A percentile compares a stretch with the other conserved stretches of the same genome.
These are phyloP conservation scores for Tyto alba DNA, from an alignment of 2,113 vertebrate genomes.

Conservation along the genomic window DNA sequence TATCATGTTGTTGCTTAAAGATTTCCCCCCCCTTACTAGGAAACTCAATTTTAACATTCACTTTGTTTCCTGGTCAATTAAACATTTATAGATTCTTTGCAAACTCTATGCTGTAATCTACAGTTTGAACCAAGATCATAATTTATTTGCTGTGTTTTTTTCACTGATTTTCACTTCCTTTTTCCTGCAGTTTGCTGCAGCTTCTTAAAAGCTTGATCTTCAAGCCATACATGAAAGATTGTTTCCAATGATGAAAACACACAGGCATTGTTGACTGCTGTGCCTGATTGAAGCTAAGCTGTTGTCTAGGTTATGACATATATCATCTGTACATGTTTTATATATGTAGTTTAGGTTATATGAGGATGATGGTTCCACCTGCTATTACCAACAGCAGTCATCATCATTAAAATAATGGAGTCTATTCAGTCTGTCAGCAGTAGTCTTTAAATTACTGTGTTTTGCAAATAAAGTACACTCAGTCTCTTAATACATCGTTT, in stretches of 20 bases:
- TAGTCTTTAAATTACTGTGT: background rate
- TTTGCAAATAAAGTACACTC: background rate
- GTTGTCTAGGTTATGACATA: background rate
- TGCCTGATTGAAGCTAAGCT: background rate
- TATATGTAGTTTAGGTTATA: background rate
- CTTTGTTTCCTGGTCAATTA: background rate
- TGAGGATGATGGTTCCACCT: background rate
- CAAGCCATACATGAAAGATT: background rate
- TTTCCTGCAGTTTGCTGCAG: background rate
- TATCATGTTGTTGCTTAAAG: background rate
- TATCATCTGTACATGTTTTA: background rate
- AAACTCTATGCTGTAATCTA: background rate
- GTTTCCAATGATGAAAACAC: background rate
- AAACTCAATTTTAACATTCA: background rate
- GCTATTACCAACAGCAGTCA: background rate
- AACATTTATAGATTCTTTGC: background rate
- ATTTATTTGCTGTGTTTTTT: background rate
- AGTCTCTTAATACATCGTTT: background rate
- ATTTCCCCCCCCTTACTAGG: background rate
- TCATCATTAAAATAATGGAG: background rate
- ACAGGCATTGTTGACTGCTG: background rate
- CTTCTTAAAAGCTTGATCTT: background rate
- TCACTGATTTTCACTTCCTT: background rate
- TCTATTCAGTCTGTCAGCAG: background rate
- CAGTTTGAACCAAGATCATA: background rate